Evolutionary conservation across 37 sponge, comb jelly and placozoan species (phyloP).

Genomic region (Halisarca cf. caerulea): DNA sequence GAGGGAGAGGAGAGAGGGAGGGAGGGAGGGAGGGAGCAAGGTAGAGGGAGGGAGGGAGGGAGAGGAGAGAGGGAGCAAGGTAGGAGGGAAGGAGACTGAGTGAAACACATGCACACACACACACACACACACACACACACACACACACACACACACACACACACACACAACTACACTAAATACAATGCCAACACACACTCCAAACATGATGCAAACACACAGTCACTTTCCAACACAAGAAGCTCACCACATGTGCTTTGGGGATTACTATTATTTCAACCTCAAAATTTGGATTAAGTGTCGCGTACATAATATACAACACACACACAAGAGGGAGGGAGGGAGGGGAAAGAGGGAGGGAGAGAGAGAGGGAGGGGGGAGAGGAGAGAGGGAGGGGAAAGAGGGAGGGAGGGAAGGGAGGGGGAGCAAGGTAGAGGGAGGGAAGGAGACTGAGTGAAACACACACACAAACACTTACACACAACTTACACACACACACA

Average conservation of each 20-base stretch:
- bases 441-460: no score
- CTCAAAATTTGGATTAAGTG: no score
- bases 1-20: neutral
- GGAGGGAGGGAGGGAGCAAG: neutral
- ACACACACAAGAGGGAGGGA: neutral
- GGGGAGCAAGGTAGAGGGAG: no score
- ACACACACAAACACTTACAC: neutral
- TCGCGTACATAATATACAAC: no score
- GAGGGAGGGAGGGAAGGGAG: neutral
- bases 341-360: no score
- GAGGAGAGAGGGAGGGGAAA: neutral
- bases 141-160: constrained; percentile 10
- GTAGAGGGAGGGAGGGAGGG: no score
- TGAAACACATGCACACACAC: constrained; percentile 2
- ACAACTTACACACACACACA: neutral
- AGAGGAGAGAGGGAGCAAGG: no score
- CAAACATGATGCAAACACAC: neutral
- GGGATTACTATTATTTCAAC: no score
- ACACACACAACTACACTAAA: neutral
- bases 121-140: constrained; percentile 1
- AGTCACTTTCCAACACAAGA: no score
- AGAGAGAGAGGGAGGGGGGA: neutral
- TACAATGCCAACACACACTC: no score
- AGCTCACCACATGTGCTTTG: no score
- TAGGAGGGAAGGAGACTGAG: no score